Conservation (phyloP, 2,888 invertebrate species). For the Pyrocoelia pectoralis region DNA sequence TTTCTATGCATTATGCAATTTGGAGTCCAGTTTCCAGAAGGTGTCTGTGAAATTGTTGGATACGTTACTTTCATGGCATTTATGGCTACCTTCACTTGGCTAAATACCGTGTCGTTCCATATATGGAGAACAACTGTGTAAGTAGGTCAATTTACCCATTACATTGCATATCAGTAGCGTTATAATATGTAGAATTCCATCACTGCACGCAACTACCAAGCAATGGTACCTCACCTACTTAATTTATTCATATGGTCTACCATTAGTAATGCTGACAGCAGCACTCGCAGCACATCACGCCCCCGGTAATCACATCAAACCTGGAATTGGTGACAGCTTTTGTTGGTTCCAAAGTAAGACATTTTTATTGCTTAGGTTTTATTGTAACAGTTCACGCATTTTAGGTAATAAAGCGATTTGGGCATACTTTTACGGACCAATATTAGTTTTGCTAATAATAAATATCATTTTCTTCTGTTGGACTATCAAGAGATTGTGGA, state of each 20-base stretch:
- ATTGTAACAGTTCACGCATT: too few species aligned
- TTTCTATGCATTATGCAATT: conserved; percentile 67
- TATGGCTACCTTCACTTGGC: conserved; percentile 76
- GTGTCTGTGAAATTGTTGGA: conserved; percentile 63
- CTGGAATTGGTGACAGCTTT: conserved; percentile 64
- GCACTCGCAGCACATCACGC: conserved; percentile 64
- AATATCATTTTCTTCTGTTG: conserved; percentile 68
- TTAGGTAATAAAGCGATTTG: conserved; percentile 61
- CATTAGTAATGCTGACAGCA: conserved; percentile 63
- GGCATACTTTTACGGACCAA: conserved; percentile 74
- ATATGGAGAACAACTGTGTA: conserved; percentile 72
- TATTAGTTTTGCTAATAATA: conserved; percentile 64
- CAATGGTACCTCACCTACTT: conserved; percentile 66
- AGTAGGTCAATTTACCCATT: conserved; percentile 53
- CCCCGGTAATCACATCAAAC: conserved; percentile 65
- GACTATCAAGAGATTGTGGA: conserved; percentile 68
- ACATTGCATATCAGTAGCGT: neutral
- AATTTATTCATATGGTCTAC: conserved; percentile 68
- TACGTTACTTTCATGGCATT: conserved; percentile 60
- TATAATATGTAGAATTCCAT: conserved; percentile 47
- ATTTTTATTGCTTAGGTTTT: too few species aligned
- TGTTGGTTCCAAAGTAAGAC: conserved; percentile 69
- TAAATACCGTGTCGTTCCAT: conserved; percentile 73
- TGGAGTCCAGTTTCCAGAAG: conserved; percentile 54
- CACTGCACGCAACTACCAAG: conserved; percentile 60